Evolutionary conservation across 1,140 invertebrate genomes (phyloP).

Genomic region (Orchestia grillus): DNA sequence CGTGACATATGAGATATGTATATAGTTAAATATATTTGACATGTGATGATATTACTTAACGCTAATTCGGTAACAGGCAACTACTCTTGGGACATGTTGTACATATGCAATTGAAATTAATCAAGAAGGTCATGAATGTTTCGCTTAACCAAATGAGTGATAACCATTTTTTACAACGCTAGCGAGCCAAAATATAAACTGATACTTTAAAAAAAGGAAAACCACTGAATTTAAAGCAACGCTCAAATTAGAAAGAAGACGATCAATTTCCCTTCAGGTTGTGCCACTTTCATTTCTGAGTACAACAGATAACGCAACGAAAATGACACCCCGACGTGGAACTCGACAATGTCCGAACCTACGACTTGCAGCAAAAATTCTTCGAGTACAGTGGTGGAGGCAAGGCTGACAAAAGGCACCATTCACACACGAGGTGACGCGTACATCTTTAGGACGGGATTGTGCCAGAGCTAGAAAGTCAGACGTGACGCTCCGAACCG

Average conservation of each 20-base stretch:
- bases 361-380: too few species aligned
- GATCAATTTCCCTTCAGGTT: neutral
- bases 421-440: neutral
- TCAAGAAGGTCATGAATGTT: neutral
- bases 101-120: neutral
- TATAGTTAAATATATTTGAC: neutral
- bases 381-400: too few species aligned
- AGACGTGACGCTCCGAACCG: neutral
- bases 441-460: neutral
- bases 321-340: too few species aligned
- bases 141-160: conserved; percentile 17
- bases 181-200: neutral
- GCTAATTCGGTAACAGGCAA: neutral
- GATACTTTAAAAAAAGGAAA: neutral
- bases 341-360: too few species aligned
- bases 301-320: neutral
- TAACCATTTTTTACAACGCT: neutral
- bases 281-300: too few species aligned
- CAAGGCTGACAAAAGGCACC: too few species aligned
- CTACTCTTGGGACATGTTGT: neutral
- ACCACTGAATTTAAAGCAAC: neutral
- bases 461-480: neutral
- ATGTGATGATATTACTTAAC: neutral
- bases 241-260: neutral
- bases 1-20: neutral